Conservation (phyloP, 2,113 vertebrate species). For the Tachysurus fulvidraco region DNA sequence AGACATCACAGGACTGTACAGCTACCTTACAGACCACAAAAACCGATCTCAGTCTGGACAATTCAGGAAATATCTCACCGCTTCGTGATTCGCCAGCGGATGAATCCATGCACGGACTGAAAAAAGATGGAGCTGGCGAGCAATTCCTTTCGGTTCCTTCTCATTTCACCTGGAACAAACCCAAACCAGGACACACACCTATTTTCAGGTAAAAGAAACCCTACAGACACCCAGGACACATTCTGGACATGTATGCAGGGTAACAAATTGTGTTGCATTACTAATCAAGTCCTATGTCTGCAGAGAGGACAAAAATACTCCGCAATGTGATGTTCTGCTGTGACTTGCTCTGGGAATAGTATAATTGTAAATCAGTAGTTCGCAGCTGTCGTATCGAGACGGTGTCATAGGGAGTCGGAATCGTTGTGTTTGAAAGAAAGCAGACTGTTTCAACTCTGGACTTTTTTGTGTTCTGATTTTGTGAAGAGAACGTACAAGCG, state of each 20-base stretch:
- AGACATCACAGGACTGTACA: conserved; percentile 94
- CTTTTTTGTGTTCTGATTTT: not conserved
- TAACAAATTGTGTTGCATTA: not conserved
- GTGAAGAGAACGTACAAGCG: not conserved
- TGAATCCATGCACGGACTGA: conserved; percentile 84
- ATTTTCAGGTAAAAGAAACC: conserved; percentile 86
- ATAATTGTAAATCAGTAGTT: not conserved
- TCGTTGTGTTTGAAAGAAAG: not conserved
- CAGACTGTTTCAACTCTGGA: not conserved
- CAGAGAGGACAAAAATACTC: not conserved
- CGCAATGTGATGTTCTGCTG: not conserved
- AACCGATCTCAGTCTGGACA: conserved; percentile 85
- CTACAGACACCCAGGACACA: not conserved
- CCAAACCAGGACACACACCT: conserved; percentile 95
- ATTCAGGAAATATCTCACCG: conserved; percentile 85
- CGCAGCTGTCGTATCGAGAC: not conserved
- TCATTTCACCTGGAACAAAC: conserved; percentile 97
- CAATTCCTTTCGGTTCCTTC: conserved; percentile 97
- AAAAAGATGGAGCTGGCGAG: conserved; percentile 90
- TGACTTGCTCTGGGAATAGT: not conserved
- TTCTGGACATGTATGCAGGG: not conserved
- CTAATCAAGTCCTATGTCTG: not conserved
- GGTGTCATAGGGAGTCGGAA: not conserved
- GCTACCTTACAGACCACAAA: conserved; percentile 79
- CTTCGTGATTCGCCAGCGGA: conserved; percentile 86